Evolutionary conservation across 2,113 vertebrate species (phyloP).

Genomic region (Myotis yumanensis): DNA sequence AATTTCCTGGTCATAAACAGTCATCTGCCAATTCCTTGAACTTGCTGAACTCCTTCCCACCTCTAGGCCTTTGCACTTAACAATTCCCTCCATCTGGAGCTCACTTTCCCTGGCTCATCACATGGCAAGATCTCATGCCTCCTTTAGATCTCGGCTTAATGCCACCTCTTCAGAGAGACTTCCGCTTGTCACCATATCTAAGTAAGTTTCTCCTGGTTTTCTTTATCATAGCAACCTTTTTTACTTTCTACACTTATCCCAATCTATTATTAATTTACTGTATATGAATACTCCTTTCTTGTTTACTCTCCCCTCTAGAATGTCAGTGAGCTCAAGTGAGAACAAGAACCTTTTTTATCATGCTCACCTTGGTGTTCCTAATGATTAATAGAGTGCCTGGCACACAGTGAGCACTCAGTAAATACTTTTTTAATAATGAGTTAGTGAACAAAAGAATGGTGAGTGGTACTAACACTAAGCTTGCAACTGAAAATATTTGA

Average conservation of each 20-base stretch:
- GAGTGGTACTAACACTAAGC: conserved; percentile 32
- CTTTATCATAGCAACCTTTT: neutral
- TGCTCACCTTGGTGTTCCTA: neutral
- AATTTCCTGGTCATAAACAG: neutral
- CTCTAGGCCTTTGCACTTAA: neutral
- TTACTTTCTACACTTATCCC: neutral
- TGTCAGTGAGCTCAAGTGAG: neutral
- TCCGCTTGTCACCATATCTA: neutral
- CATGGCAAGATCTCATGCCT: neutral
- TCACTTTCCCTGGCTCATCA: neutral
- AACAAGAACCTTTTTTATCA: neutral
- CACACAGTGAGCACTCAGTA: neutral
- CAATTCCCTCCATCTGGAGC: neutral
- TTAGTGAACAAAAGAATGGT: conserved; percentile 24
- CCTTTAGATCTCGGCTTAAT: neutral
- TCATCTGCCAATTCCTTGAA: conserved; percentile 8
- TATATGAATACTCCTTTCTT: neutral
- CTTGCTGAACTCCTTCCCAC: neutral
- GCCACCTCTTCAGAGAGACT: conserved; percentile 16
- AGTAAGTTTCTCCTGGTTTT: conserved; percentile 16
- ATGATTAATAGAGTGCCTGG: neutral
- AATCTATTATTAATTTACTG: neutral
- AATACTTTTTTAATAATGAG: conserved; percentile 29
- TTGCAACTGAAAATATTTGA: conserved; percentile 31
- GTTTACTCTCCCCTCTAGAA: neutral